These are phyloP conservation scores for Tetraodon nigroviridis DNA, from an alignment of 2,113 vertebrate genomes.

Conservation along the genomic window DNA sequence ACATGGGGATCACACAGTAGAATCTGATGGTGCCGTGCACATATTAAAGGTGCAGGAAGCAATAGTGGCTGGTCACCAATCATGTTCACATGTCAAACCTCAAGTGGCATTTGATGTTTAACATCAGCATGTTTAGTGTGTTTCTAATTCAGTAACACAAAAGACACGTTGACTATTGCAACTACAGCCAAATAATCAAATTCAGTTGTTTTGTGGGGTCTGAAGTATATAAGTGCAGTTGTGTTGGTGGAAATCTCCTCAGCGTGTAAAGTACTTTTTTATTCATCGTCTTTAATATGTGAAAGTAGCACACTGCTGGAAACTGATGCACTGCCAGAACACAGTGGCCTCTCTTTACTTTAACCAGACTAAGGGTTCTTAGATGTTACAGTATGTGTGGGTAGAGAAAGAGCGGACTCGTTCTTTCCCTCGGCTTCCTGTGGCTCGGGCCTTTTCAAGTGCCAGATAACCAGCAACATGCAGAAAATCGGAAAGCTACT, in stretches of 20 bases:
- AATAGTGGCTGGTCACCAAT: no score
- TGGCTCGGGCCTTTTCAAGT: slow-evolving; percentile 29
- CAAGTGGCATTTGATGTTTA: no score
- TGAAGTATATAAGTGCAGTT: slow-evolving; percentile 29
- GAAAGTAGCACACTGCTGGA: slow-evolving; percentile 8
- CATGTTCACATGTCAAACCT: no score
- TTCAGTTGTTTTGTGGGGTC: not conserved
- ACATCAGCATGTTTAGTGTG: no score
- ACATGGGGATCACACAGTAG: no score
- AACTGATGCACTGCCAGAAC: slow-evolving; percentile 25
- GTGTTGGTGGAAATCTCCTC: slow-evolving; percentile 25
- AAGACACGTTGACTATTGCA: no score
- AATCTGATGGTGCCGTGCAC: no score
- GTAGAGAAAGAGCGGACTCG: slow-evolving; percentile 49
- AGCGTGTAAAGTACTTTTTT: slow-evolving; percentile 43
- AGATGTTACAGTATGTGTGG: slow-evolving; percentile 61
- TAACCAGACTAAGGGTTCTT: slow-evolving; percentile 43
- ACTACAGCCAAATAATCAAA: not conserved
- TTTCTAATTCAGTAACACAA: no score
- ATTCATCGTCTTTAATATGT: slow-evolving; percentile 26
- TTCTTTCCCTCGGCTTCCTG: slow-evolving; percentile 43
- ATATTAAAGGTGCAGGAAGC: no score
- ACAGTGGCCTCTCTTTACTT: slow-evolving; percentile 25
- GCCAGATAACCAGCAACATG: slow-evolving; percentile 32
- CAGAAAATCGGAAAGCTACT: slow-evolving; percentile 23